Evolutionary conservation across 2,797 vertebrate genomes (phyloP), one percentile per base, ranked within the genome.

Genomic region (Heterohyrax brucei): DNA sequence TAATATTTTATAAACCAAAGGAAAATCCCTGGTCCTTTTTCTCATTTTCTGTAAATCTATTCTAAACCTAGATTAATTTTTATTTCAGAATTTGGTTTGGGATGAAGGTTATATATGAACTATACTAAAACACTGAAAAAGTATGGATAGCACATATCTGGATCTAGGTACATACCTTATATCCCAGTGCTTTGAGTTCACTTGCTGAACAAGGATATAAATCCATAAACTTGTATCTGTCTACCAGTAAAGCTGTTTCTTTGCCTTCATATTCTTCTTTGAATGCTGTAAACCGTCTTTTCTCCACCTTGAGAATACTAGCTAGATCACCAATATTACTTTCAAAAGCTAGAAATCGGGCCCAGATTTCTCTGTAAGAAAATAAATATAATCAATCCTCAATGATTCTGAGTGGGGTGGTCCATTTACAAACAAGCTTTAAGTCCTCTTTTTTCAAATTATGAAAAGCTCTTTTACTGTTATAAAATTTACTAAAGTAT

Each of bases 151-250:
- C 13, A 18, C 10, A 62, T 10, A 14, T 18, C 48, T 22, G 26
- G 48, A 85, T 61, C 46, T 46, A 44, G 70, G 73, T 87, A 91
- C 98, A 78, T 97, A 99, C 99, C 99, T 99, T 99, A 97, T 99
- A 99, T 62, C 99, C 99, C 73, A 99, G 99, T 21, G 99, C 99
- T 98, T 99, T 99, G 73, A 99, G 99, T 97, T 99, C 99, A n/a
- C 99, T 99, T 24, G 98, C 91, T 66, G 99, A 99, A 97, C 99
- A 99, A 79, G 99, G 99, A 97, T 99, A 99, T 95, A 99, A 98
- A 97, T 99, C 99, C 99, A 99, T 99, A 98, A 99, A 99, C 98
- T 99, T 99, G 97, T 99, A 99, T 97, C 99, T 98, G 91, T 99
- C 99, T 53, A 99, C 99, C 5, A 99, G 99, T 97, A 99, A 97